A percentile compares a stretch with the other conserved stretches of the same genome.
Evolutionary conservation across 1,140 invertebrate genomes (phyloP).

Genomic region (Uloborus diversus): DNA sequence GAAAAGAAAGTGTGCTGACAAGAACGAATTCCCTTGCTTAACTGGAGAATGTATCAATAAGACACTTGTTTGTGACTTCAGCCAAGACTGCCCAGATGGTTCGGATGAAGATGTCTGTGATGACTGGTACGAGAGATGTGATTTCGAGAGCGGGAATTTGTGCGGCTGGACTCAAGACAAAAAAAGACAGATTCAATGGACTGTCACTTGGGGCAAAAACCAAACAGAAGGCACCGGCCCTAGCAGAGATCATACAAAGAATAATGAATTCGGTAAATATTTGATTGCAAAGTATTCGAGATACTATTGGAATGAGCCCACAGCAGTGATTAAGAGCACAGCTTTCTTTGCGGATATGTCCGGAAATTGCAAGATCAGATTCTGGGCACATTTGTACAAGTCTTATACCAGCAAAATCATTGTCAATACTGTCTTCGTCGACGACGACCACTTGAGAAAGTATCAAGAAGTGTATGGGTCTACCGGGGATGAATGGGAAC

Average conservation of each 20-base stretch:
- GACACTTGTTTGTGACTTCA: constrained; percentile 53
- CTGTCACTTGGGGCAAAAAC: constrained; percentile 30
- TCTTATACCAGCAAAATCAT: constrained; percentile 6
- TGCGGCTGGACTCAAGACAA: constrained; percentile 39
- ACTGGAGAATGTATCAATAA: constrained; percentile 52
- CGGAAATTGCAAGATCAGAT: constrained; percentile 40
- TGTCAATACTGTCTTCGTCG: background rate
- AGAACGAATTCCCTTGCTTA: constrained; percentile 42
- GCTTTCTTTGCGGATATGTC: constrained; percentile 34
- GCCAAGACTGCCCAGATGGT: constrained; percentile 52
- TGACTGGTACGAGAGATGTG: constrained; percentile 36
- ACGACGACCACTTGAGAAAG: background rate
- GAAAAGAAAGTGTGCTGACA: constrained; percentile 35
- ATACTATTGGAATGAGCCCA: background rate
- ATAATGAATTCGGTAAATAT: constrained; percentile 45
- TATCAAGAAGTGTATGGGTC: background rate
- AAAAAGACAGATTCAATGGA: constrained; percentile 13
- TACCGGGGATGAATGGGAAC: constrained; percentile 42
- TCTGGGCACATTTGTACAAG: constrained; percentile 44
- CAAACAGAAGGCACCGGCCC: constrained; percentile 45
- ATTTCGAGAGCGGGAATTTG: constrained; percentile 49
- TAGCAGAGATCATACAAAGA: constrained; percentile 52
- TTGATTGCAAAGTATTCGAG: background rate
- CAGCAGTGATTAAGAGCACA: constrained; percentile 21
- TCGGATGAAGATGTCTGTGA: constrained; percentile 58